A percentile compares a stretch with the other conserved stretches of the same genome.
Conservation (phyloP, 2,797 vertebrate species). For the Sparidentex hasta region DNA sequence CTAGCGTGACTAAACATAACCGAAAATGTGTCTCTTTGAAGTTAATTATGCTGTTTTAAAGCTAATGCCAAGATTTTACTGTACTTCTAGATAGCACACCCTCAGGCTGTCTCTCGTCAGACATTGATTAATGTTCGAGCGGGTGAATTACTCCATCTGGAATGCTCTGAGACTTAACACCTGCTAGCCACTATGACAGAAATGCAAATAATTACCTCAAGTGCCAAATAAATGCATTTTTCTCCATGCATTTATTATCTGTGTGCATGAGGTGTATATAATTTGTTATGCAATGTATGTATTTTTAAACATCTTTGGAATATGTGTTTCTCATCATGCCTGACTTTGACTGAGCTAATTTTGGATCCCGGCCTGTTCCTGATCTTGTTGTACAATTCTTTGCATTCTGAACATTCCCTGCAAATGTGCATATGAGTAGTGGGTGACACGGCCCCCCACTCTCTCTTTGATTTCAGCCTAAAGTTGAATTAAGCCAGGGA, state of each 20-base stretch:
- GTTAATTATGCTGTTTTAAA: constrained; percentile 16
- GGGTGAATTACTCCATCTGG: constrained; percentile 44
- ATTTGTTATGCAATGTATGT: constrained; percentile 24
- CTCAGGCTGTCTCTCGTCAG: constrained; percentile 31
- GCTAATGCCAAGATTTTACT: constrained; percentile 28
- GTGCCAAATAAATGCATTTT: constrained; percentile 23
- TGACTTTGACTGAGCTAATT: constrained; percentile 19
- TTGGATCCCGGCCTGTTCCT: constrained; percentile 9
- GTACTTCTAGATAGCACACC: constrained; percentile 5
- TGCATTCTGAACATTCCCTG: constrained; percentile 69
- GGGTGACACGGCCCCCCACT: neutral
- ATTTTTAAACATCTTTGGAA: neutral
- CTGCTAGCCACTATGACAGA: constrained; percentile 27
- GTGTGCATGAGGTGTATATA: neutral
- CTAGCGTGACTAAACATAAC: constrained; percentile 16
- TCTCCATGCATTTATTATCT: neutral
- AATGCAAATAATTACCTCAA: constrained; percentile 53
- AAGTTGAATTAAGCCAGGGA: neutral
- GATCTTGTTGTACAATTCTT: constrained; percentile 49
- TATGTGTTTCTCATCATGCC: constrained; percentile 18
- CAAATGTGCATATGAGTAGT: neutral
- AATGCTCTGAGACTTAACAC: constrained; percentile 32
- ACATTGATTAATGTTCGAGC: constrained; percentile 33
- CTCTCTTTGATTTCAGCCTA: constrained; percentile 8
- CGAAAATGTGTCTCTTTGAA: constrained; percentile 9